Percentiles rank a stretch among this genome's conserved stretches.
phyloP scores from a whole-genome alignment of 2,888 invertebrate species.

The Rhagium mordax region DNA sequence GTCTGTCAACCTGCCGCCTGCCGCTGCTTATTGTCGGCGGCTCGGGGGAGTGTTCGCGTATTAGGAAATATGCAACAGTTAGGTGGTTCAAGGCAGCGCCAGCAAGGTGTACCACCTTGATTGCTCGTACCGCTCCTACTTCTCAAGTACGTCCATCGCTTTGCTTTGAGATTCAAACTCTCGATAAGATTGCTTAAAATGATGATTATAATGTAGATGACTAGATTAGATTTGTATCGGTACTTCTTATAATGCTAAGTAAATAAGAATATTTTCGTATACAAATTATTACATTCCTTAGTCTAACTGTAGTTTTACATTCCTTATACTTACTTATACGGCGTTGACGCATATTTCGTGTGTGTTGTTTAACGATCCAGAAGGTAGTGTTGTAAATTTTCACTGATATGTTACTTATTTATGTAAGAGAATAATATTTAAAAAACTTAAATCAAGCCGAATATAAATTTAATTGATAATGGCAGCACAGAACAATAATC shows the following conservation, averaged over 20 bases:
- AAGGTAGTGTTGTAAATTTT: not conserved
- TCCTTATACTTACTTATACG: not conserved
- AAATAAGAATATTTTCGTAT: constrained; percentile 16
- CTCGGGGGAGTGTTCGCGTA: constrained; percentile 32
- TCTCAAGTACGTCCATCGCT: constrained; percentile 20
- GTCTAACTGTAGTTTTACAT: not conserved
- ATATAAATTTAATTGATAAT: too few species aligned
- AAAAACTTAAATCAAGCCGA: too few species aligned
- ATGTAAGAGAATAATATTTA: too few species aligned
- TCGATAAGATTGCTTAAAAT: constrained; percentile 19
- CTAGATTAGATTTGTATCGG: constrained; percentile 14
- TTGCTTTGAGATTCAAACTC: not conserved
- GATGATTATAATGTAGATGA: constrained; percentile 25
- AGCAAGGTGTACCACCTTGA: constrained; percentile 26
- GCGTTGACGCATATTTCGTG: not conserved
- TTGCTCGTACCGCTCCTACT: constrained; percentile 21
- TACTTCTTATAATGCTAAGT: not conserved
- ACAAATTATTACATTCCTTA: not conserved
- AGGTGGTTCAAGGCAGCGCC: constrained; percentile 25
- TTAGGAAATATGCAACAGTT: constrained; percentile 21
- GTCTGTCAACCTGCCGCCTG: constrained; percentile 58
- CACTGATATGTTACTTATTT: too few species aligned
- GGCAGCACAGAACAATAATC: too few species aligned
- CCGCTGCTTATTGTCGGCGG: constrained; percentile 36
- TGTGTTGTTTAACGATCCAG: too few species aligned